Percentiles rank a stretch among this genome's conserved stretches.
phyloP scores from a whole-genome alignment of 37 sponge, comb jelly and placozoan species.

The Cliona cf. orientalis region DNA sequence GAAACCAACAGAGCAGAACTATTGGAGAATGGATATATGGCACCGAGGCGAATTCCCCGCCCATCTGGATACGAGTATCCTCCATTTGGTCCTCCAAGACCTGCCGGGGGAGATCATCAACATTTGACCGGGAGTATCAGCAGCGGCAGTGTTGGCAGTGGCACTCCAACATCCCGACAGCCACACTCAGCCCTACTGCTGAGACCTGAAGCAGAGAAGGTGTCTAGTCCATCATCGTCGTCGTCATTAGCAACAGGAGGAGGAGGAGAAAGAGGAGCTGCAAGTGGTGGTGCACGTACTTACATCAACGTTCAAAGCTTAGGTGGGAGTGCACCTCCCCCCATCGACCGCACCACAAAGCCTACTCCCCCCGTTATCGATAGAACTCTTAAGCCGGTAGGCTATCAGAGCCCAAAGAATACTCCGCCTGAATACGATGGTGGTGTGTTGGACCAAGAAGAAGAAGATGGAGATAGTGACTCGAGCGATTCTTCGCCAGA shows the following conservation, averaged over 20 bases:
- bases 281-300: not conserved
- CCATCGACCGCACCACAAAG: constrained; percentile 15
- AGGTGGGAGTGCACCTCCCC: constrained; percentile 4
- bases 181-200: too few relatives aligned
- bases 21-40: constrained; percentile 31
- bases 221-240: too few relatives aligned
- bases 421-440: not conserved
- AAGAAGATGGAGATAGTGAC: not conserved
- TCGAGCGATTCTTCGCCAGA: not conserved
- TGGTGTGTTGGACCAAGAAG: not conserved
- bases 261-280: not conserved
- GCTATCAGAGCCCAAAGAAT: not conserved
- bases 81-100: constrained; percentile 6
- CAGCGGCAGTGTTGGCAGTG: not conserved
- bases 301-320: not conserved
- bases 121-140: not conserved
- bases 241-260: too few relatives aligned
- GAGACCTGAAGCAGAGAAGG: too few relatives aligned
- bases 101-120: too few relatives aligned
- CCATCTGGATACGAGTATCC: constrained; percentile 5
- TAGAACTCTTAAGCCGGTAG: constrained; percentile 38
- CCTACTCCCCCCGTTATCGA: constrained; percentile 33
- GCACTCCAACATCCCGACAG: too few relatives aligned
- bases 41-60: not conserved
- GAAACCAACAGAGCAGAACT: not conserved